Percentiles rank a stretch among this genome's conserved stretches.
phyloP scores from a whole-genome alignment of 2,888 invertebrate species.

The Eumerus sabulonum region DNA sequence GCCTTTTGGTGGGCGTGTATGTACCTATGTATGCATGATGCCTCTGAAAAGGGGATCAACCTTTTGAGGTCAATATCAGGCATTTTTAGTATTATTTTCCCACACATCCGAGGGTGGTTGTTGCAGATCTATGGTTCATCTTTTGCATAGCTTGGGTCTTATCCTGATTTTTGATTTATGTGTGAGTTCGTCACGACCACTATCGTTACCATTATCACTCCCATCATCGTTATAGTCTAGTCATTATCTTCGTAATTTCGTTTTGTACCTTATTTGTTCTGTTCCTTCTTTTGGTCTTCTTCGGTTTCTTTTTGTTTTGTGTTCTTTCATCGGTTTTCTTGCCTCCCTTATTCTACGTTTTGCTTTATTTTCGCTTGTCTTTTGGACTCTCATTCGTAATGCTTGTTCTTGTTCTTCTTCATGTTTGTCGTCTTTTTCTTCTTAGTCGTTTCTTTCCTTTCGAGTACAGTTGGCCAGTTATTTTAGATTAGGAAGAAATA shows the following conservation, averaged over 20 bases:
- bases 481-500: slow-evolving; percentile 63
- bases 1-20: too few relatives aligned
- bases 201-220: slow-evolving; percentile 33
- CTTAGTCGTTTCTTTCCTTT: slow-evolving; percentile 53
- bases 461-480: slow-evolving; percentile 65
- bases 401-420: slow-evolving; percentile 46
- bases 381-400: slow-evolving; percentile 52
- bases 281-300: background rate
- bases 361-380: slow-evolving; percentile 45
- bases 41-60: too few relatives aligned
- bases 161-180: background rate
- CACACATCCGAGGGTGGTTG: background rate
- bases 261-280: slow-evolving; percentile 44
- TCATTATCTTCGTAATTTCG: background rate
- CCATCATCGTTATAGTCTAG: background rate
- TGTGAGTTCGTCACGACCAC: slow-evolving; percentile 15
- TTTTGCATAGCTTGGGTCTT: too few relatives aligned
- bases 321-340: slow-evolving; percentile 29
- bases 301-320: slow-evolving; percentile 8
- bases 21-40: too few relatives aligned
- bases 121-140: too few relatives aligned
- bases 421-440: slow-evolving; percentile 11
- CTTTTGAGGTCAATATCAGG: too few relatives aligned
- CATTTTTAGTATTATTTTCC: too few relatives aligned
- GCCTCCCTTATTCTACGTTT: slow-evolving; percentile 47